Evolutionary conservation across 2,888 invertebrate genomes (phyloP).

Genomic region (Drosophila imparisetae): DNA sequence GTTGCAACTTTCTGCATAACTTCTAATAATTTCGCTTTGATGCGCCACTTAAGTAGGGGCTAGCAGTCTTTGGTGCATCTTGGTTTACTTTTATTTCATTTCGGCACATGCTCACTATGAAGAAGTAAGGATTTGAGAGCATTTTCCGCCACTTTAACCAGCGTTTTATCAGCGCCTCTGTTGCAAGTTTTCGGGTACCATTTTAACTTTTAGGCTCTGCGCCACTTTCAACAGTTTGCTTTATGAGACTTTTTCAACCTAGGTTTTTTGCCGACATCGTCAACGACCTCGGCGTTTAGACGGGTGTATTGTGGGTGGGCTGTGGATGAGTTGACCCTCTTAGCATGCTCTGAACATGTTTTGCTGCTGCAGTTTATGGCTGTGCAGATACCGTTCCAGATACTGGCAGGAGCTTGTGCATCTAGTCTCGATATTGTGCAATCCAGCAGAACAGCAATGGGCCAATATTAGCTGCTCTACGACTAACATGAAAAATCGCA

Average conservation of each 20-base stretch:
- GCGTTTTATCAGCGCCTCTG: conserved; percentile 60
- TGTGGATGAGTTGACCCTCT: conserved; percentile 43
- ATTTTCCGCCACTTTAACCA: conserved; percentile 41
- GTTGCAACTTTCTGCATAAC: conserved; percentile 53
- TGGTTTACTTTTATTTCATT: conserved; percentile 47
- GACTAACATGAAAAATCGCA: conserved; percentile 44
- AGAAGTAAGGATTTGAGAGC: conserved; percentile 28
- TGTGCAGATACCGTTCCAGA: conserved; percentile 55
- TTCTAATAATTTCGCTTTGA: conserved; percentile 52
- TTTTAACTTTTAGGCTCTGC: conserved; percentile 68
- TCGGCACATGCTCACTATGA: conserved; percentile 29
- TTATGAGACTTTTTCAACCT: conserved; percentile 48
- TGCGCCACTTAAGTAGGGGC: conserved; percentile 23
- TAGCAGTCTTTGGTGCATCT: conserved; percentile 38
- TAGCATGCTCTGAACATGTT: conserved; percentile 58
- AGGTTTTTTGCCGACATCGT: conserved; percentile 9
- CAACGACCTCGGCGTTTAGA: conserved; percentile 7
- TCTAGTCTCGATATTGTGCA: conserved; percentile 22
- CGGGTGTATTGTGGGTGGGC: neutral
- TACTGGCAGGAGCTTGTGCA: conserved; percentile 9
- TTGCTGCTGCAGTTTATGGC: conserved; percentile 66
- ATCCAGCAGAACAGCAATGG: conserved; percentile 36
- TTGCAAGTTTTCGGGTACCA: conserved; percentile 54
- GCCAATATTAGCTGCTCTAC: conserved; percentile 52
- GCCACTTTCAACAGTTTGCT: conserved; percentile 67